Conservation (phyloP, 2,797 vertebrate species). For the Botia kubotai region DNA sequence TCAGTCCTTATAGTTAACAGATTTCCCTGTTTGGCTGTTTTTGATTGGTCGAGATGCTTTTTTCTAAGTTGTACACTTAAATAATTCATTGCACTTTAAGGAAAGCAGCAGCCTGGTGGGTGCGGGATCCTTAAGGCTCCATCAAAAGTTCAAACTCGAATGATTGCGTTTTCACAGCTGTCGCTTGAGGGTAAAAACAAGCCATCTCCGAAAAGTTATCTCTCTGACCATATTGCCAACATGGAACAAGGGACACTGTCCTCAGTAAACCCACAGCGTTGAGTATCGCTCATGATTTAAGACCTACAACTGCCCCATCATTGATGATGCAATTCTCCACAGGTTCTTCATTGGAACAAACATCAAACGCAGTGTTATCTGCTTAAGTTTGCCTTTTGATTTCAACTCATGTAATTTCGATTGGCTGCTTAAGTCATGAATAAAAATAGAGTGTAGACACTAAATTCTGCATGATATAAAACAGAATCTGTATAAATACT, state of each 20-base stretch:
- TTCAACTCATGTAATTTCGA: conserved; percentile 11
- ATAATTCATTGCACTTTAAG: conserved; percentile 57
- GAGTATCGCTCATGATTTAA: conserved; percentile 38
- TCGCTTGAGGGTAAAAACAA: conserved; percentile 50
- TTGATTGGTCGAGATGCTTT: conserved; percentile 53
- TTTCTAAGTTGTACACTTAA: conserved; percentile 47
- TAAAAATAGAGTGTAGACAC: conserved; percentile 15
- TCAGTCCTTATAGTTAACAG: conserved; percentile 31
- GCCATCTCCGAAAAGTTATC: conserved; percentile 50
- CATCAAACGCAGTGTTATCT: conserved; percentile 32
- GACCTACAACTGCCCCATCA: conserved; percentile 3
- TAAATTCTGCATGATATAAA: conserved; percentile 8
- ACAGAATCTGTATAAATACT: conserved; percentile 13
- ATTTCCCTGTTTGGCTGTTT: conserved; percentile 32
- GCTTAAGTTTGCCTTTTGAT: conserved; percentile 12
- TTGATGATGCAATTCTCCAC: conserved; percentile 41
- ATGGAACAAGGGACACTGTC: conserved; percentile 45
- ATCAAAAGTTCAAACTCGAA: conserved; percentile 57
- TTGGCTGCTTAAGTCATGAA: background rate
- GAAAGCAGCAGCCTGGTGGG: conserved; percentile 41
- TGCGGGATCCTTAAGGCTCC: conserved; percentile 55
- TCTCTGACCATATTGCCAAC: conserved; percentile 52
- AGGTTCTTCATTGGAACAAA: conserved; percentile 35
- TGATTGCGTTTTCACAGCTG: conserved; percentile 57
- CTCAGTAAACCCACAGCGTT: conserved; percentile 32